A percentile compares a stretch with the other conserved stretches of the same genome.
phyloP scores from a whole-genome alignment of 92 coral and sea anemone species.

The Pocillopora meandrina region DNA sequence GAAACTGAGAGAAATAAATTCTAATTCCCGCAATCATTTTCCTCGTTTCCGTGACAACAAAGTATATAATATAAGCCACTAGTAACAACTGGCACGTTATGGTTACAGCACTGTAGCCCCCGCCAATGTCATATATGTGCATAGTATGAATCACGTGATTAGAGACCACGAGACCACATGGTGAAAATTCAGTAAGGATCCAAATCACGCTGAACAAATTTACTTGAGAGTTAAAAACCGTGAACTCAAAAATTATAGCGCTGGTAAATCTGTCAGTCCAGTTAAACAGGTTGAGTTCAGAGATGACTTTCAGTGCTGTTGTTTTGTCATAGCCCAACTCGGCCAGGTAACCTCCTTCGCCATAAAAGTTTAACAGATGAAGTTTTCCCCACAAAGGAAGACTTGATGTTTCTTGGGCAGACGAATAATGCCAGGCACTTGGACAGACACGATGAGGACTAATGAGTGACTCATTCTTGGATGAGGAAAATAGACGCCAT shows the following conservation, averaged over 20 bases:
- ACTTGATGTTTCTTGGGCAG: too few relatives aligned
- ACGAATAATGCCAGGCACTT: too few relatives aligned
- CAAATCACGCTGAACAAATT: conserved; percentile 47
- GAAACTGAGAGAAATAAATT: conserved; percentile 37
- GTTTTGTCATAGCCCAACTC: too few relatives aligned
- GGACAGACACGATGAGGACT: too few relatives aligned
- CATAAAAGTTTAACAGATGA: too few relatives aligned
- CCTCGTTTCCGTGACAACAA: conserved; percentile 23
- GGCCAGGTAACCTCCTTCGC: too few relatives aligned
- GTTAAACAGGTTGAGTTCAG: too few relatives aligned
- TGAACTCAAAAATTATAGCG: conserved; percentile 45
- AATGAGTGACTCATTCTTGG: too few relatives aligned
- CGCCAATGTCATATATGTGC: conserved; percentile 50
- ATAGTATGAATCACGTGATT: conserved; percentile 31
- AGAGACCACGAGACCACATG: conserved; percentile 43
- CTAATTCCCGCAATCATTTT: conserved; percentile 28
- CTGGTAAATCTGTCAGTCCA: too few relatives aligned
- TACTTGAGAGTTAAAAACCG: conserved; percentile 48
- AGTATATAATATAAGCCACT: conserved; percentile 44
- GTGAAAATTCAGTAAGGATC: conserved; percentile 43
- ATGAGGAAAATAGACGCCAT: too few relatives aligned
- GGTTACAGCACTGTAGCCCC: conserved; percentile 49
- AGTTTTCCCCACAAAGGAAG: too few relatives aligned
- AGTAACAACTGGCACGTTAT: conserved; percentile 47
- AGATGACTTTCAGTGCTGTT: too few relatives aligned